These are phyloP conservation scores for Microctenopoma steveboyesi DNA, from an alignment of 2,797 vertebrate genomes.

Conservation along the genomic window DNA sequence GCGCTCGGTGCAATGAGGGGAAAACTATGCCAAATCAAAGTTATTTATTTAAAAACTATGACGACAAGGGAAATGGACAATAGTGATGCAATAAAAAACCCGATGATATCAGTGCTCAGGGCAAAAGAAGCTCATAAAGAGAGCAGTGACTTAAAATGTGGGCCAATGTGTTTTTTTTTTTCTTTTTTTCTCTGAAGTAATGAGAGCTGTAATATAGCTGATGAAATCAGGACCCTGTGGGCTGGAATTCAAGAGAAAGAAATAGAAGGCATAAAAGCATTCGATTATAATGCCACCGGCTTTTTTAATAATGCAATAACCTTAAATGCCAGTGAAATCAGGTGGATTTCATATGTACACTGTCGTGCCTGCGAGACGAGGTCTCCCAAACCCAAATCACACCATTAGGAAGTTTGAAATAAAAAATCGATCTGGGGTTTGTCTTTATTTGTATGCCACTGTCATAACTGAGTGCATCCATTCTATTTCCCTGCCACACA, in stretches of 20 bases:
- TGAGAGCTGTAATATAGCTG: conserved; percentile 78
- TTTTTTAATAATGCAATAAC: conserved; percentile 72
- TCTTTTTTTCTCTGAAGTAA: conserved; percentile 55
- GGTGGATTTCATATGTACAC: conserved; percentile 56
- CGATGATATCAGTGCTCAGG: conserved; percentile 71
- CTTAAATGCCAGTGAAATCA: conserved; percentile 68
- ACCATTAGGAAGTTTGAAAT: conserved; percentile 29
- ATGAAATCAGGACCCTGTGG: conserved; percentile 72
- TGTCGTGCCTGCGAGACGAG: conserved; percentile 14
- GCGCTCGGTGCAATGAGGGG: conserved; percentile 6
- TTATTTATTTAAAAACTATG: conserved; percentile 44
- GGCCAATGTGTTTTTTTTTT: conserved; percentile 52
- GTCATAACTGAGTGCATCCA: conserved; percentile 5
- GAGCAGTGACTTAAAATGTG: conserved; percentile 73
- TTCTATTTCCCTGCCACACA: conserved; percentile 27
- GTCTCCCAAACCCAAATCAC: conserved; percentile 32
- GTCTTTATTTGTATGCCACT: conserved; percentile 44
- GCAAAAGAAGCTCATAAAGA: conserved; percentile 81
- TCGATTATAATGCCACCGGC: conserved; percentile 75
- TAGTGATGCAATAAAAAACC: conserved; percentile 68
- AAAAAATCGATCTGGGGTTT: conserved; percentile 38
- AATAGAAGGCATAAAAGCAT: conserved; percentile 67
- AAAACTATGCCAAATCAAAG: conserved; percentile 44
- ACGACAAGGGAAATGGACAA: conserved; percentile 66
- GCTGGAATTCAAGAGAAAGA: conserved; percentile 58